phyloP scores from a whole-genome alignment of 2,113 vertebrate genomes.

The Vulpes vulpes region DNA sequence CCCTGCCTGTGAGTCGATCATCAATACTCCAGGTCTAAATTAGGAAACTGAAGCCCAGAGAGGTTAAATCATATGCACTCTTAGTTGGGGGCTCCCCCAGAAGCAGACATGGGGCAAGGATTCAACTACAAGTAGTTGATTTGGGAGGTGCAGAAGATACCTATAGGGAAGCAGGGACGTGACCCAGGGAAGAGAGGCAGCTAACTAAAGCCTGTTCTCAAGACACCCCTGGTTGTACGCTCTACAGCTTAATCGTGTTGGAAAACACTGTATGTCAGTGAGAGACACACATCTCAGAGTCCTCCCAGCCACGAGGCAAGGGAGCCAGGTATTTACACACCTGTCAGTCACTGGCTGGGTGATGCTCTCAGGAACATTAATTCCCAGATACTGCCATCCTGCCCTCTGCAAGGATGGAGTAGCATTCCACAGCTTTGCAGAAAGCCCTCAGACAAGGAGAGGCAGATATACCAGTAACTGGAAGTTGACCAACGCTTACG shows the following conservation, averaged over 20 bases:
- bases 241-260: too few relatives aligned
- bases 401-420: not conserved
- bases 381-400: not conserved
- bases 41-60: not conserved
- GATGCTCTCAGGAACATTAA: not conserved
- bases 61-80: not conserved
- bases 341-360: not conserved
- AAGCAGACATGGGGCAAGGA: not conserved
- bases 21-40: not conserved
- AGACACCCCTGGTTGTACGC: not conserved
- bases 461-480: not conserved
- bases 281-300: not conserved
- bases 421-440: not conserved
- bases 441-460: not conserved
- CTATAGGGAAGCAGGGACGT: not conserved
- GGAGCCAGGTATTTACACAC: not conserved
- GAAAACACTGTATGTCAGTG: not conserved
- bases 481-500: not conserved
- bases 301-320: not conserved
- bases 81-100: not conserved
- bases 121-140: not conserved
- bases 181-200: not conserved
- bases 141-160: not conserved
- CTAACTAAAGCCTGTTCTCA: not conserved
- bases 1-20: not conserved